A percentile compares a stretch with the other conserved stretches of the same genome.
These are phyloP conservation scores for Plotosus lineatus DNA, from an alignment of 2,113 vertebrate species.

Conservation along the genomic window DNA sequence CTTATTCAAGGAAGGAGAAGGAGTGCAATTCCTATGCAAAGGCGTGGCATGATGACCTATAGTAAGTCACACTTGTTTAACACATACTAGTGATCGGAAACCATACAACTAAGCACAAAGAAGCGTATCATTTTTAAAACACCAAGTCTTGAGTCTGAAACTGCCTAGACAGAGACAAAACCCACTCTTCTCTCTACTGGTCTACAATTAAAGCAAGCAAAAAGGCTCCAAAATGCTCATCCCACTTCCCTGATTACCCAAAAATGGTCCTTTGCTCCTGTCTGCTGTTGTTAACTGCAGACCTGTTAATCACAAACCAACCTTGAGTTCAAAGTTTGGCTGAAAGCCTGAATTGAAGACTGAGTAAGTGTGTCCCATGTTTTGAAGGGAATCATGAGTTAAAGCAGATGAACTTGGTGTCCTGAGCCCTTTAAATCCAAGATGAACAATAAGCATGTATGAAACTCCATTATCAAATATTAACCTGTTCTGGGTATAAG, in stretches of 20 bases:
- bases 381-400: background rate
- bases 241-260: conserved; percentile 32
- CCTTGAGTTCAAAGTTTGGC: conserved; percentile 52
- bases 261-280: conserved; percentile 36
- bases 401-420: background rate
- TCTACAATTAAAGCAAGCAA: conserved; percentile 40
- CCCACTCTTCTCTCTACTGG: conserved; percentile 27
- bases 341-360: conserved; percentile 26
- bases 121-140: conserved; percentile 20
- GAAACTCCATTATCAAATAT: background rate
- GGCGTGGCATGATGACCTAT: background rate
- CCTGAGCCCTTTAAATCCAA: background rate
- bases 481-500: background rate
- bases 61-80: background rate
- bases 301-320: conserved; percentile 54
- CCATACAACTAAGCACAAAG: background rate
- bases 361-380: background rate
- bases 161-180: conserved; percentile 46
- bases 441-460: background rate
- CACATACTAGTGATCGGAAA: background rate
- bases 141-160: conserved; percentile 14
- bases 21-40: background rate
- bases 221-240: conserved; percentile 37
- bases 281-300: conserved; percentile 25
- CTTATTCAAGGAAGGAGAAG: no score